Evolutionary conservation across 2,888 invertebrate genomes (phyloP).

Genomic region (Lasioglossum villosulum): DNA sequence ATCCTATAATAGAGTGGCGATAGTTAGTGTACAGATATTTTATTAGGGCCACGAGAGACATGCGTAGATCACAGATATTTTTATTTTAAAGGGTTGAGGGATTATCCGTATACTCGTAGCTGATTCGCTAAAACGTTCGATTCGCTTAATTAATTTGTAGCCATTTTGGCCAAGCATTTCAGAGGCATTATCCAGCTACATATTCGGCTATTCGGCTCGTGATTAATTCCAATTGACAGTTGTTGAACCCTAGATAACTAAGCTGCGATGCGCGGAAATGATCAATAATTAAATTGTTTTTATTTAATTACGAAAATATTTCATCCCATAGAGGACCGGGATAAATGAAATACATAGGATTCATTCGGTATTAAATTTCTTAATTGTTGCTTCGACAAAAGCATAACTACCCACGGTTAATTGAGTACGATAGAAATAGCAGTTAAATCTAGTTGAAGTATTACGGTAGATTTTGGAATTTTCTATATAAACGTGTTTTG

Average conservation of each 20-base stretch:
- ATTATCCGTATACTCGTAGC: neutral
- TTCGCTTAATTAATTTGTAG: neutral
- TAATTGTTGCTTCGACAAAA: neutral
- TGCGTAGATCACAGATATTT: neutral
- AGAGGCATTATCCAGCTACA: neutral
- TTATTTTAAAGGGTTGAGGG: neutral
- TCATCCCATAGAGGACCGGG: neutral
- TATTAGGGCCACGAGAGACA: neutral
- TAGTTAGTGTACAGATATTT: neutral
- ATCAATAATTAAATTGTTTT: neutral
- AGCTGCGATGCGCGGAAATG: neutral
- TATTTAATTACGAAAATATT: neutral
- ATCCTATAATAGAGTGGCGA: neutral
- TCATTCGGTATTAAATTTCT: neutral
- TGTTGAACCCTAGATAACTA: neutral
- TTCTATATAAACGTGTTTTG: neutral
- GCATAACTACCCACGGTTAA: neutral
- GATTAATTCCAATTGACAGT: neutral
- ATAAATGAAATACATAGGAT: neutral
- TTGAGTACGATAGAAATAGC: neutral
- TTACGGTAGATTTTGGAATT: neutral
- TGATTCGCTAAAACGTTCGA: neutral
- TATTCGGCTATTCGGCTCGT: neutral
- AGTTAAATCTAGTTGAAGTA: neutral
- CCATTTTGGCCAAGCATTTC: conserved; percentile 1